Evolutionary conservation across 2,797 vertebrate species (phyloP), one percentile per base, ranked within the genome.

Genomic region (Enteromius radiatus): DNA sequence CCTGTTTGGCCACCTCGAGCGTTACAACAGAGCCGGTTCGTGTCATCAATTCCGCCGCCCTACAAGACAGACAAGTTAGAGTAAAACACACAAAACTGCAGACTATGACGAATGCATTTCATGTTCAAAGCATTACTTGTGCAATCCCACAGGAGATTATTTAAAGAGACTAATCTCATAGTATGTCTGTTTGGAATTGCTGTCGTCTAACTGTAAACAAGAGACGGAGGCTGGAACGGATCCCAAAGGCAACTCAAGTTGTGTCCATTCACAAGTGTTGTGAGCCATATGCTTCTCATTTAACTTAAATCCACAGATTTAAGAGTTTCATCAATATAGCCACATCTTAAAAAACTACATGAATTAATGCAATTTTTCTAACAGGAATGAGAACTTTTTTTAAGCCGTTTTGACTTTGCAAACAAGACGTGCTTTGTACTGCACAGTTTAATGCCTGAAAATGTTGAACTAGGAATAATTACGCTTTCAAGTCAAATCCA

Each of bases 11-110:
- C 21, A 99, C 97, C 90, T 99, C 98, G 74, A 99, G 94, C 1
- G 98, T 99, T 43, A 99, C 98, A 78, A 99, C 97, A 5, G 97
- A 96, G 82, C 98, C 98, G 0, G 98, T 99, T 86, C 97, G 96
- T 33, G 98, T 99, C 98, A 99, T 99, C 88, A 99, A 92, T 91
- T 99, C 98, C 11, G 98, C 98, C 23, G 98, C 98, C 94, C 98
- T 99, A 92, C 49, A 86, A 91, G 68, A 91, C 23, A 15, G 8
- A 3, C 19, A 75, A 26, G 15, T 64, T 28, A 31, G 7, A 76
- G 68, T 59, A 31, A 21, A 31, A 78, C 36, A 59, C 63, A 76
- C 43, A 70, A 61, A 56, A 76, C 19, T 10, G n/a, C 33, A 41
- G 5, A 52, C 31, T 75, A 15, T 21, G 49, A 23, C 10, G 21